Base-by-base conservation (phyloP, 2,888 invertebrate genomes). In the Andricus curvator region DNA sequence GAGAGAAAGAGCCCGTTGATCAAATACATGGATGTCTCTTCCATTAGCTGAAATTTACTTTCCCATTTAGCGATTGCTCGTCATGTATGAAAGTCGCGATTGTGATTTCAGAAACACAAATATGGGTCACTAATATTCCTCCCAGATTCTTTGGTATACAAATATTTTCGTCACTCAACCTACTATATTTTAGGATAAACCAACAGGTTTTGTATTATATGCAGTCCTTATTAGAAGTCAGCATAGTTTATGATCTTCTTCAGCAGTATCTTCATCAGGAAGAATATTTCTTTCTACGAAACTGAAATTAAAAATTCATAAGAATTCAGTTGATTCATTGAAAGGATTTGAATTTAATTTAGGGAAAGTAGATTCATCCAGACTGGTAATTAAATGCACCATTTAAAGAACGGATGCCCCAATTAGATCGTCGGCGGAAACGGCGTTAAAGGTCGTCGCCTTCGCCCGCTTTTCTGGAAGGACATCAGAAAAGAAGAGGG, bases 21-120 rank as follows among this genome's bases (percentile, higher is more conserved):
- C 91, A 92, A 91, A 92, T 89, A 92, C 83, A 56, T 88, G 88
- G 89, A 90, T 90, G 91, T 90, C 91, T 91, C 90, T 91, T 91
- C 91, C 91, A 91, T 91, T 91, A 91, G 90, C 87, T 90, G 82
- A 88, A 89, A 92, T 92, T 91, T 90, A 90, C 91, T 90, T 90
- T 91, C 88, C 88, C 90, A 90, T 90, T 92, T 92, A 92, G 90
- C 91, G 91, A 91, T 87, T 88, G 88, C 86, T 86, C 86, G 91
- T 89, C 90, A 91, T 87, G 89, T 91, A 91, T 89, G 91, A 92
- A 92, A 92, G 92, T 89, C 88, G 85, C 83, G 81, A 84, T 83
- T 84, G 87, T 86, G 85, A 85, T 66, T 87, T 86, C 77, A 78
- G 80, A 82, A 83, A 65, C 81, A 66, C 74, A 33, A 81, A 87